phyloP scores from a whole-genome alignment of 1,140 invertebrate species.

The Chionoecetes opilio region DNA sequence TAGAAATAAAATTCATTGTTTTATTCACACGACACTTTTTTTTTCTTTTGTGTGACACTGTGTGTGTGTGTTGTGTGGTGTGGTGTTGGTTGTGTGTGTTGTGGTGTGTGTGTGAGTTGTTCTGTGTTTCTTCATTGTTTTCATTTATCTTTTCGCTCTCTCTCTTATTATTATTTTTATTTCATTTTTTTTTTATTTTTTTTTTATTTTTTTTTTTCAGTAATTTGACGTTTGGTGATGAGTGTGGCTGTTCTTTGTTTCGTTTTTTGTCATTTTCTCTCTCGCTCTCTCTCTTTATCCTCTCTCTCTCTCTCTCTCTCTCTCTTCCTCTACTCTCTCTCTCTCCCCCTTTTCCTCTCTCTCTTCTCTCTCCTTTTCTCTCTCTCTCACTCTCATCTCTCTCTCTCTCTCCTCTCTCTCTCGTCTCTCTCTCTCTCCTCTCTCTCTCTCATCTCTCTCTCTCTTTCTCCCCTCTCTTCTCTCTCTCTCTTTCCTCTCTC shows the following conservation, averaged over 20 bases:
- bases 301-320: neutral
- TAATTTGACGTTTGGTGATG: too few species aligned
- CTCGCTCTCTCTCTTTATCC: neutral
- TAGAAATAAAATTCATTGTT: too few species aligned
- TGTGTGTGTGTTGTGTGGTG: too few species aligned
- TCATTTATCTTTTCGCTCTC: too few species aligned
- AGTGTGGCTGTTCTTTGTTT: neutral
- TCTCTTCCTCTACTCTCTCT: neutral
- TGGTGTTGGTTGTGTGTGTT: too few species aligned
- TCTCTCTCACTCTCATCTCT: neutral
- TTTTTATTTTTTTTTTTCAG: too few species aligned
- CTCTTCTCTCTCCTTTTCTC: neutral
- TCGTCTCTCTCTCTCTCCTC: neutral
- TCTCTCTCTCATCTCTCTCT: neutral
- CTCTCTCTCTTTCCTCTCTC: neutral
- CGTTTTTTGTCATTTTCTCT: neutral
- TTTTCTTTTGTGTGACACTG: too few species aligned
- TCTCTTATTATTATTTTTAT: too few species aligned
- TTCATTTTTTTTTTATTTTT: too few species aligned
- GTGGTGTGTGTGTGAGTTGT: too few species aligned
- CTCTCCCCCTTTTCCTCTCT: neutral
- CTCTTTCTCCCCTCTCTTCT: neutral
- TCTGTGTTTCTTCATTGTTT: too few species aligned
- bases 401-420: neutral
- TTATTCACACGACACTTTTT: too few species aligned